These are phyloP conservation scores for Exaiptasia diaphana DNA, from an alignment of 64 coral and sea anemone species.

Conservation along the genomic window DNA sequence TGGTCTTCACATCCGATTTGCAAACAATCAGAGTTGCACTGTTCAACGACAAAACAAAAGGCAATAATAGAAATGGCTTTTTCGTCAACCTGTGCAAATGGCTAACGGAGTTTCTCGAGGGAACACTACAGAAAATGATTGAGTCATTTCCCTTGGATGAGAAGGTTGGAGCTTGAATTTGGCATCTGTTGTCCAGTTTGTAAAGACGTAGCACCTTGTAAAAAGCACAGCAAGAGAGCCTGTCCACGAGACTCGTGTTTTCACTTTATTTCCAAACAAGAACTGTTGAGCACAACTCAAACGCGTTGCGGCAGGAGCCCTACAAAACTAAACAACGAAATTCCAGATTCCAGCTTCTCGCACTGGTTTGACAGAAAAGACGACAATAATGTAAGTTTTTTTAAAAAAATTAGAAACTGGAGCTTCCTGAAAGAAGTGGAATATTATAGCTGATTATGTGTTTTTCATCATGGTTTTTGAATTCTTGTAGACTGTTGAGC, in stretches of 20 bases:
- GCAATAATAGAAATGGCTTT: not conserved
- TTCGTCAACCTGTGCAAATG: not conserved
- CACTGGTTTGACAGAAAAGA: not conserved
- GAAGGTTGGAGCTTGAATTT: not conserved
- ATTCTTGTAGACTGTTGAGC: too few species aligned
- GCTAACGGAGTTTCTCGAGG: not conserved
- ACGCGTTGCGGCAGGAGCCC: not conserved
- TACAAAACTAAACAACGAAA: not conserved
- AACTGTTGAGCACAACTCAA: too few species aligned
- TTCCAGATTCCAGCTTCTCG: not conserved
- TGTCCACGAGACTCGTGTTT: not conserved
- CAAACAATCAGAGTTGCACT: too few species aligned
- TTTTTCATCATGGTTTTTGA: too few species aligned
- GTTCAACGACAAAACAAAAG: not conserved
- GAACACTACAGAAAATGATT: not conserved
- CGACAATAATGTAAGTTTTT: not conserved
- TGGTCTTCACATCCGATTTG: too few species aligned
- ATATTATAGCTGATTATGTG: too few species aligned
- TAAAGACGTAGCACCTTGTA: not conserved
- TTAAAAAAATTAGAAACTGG: too few species aligned
- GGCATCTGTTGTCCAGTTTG: constrained; percentile 5
- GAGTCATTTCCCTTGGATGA: not conserved
- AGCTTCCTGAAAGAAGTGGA: too few species aligned
- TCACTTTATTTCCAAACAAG: not conserved
- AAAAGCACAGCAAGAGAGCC: not conserved